Conservation (phyloP, 1,140 invertebrate genomes). For the Luehdorfia chinensis region DNA sequence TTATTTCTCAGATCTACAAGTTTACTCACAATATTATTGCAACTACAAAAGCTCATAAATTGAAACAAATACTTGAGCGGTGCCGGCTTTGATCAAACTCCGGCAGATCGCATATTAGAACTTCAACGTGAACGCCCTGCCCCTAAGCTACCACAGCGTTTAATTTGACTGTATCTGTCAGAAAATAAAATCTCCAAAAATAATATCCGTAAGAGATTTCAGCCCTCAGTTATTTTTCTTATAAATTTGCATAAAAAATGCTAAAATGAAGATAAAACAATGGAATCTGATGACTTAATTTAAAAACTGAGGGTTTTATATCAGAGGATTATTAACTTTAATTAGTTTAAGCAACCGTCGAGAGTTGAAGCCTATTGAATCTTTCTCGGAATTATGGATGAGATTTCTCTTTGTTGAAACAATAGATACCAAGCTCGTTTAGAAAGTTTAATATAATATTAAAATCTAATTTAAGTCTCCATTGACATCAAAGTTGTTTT, state of each 20-base stretch:
- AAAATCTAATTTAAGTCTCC: not conserved
- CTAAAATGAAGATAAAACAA: constrained; percentile 33
- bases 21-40: too few relatives aligned
- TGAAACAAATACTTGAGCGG: too few relatives aligned
- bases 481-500: not conserved
- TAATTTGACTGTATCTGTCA: too few relatives aligned
- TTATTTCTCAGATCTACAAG: too few relatives aligned
- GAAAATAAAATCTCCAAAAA: too few relatives aligned
- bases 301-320: constrained; percentile 49
- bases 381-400: constrained; percentile 22
- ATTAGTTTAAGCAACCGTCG: constrained; percentile 57
- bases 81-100: too few relatives aligned
- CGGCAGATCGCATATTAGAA: too few relatives aligned
- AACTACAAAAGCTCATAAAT: too few relatives aligned
- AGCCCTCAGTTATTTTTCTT: constrained; percentile 20
- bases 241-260: constrained; percentile 36
- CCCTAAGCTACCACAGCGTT: too few relatives aligned
- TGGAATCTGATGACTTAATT: constrained; percentile 45
- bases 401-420: constrained; percentile 20
- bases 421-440: constrained; percentile 17
- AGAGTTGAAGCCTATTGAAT: constrained; percentile 50
- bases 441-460: constrained; percentile 36
- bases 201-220: constrained; percentile 15
- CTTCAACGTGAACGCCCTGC: too few relatives aligned
- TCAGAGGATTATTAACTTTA: constrained; percentile 69